Conservation (phyloP, 2,113 vertebrate genomes). For the Gallinago jamesoni region DNA sequence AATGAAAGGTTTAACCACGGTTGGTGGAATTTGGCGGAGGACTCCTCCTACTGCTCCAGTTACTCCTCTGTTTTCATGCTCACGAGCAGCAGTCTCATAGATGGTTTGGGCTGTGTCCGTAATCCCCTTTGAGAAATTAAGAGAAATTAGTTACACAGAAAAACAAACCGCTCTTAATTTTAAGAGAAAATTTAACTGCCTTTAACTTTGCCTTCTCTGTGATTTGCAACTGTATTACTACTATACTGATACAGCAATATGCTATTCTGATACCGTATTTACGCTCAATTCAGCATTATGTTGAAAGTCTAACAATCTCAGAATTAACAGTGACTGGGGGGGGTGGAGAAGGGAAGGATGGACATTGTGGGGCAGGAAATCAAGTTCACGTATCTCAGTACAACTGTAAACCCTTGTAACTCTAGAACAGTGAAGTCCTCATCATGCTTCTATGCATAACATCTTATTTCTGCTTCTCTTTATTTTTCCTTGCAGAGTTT, state of each 20-base stretch:
- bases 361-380: not conserved
- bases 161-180: not conserved
- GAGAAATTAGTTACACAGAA: not conserved
- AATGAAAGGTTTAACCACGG: slow-evolving; percentile 94
- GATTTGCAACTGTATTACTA: not conserved
- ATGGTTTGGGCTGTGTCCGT: slow-evolving; percentile 95
- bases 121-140: slow-evolving; percentile 81
- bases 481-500: not conserved
- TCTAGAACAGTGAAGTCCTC: not conserved
- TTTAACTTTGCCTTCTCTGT: not conserved
- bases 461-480: not conserved
- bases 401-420: not conserved
- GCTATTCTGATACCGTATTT: too few species aligned
- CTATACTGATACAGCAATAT: not conserved
- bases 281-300: not conserved
- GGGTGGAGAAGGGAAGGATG: not conserved
- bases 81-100: slow-evolving; percentile 93
- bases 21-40: slow-evolving; percentile 92
- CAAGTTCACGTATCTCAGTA: not conserved
- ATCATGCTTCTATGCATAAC: not conserved
- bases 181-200: not conserved
- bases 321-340: not conserved
- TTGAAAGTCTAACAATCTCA: not conserved
- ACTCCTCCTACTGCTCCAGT: slow-evolving; percentile 96
- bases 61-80: slow-evolving; percentile 96